Evolutionary conservation across 2,888 invertebrate species (phyloP), one percentile per base, ranked within the genome.

Genomic region (Xiphydria camelus): DNA sequence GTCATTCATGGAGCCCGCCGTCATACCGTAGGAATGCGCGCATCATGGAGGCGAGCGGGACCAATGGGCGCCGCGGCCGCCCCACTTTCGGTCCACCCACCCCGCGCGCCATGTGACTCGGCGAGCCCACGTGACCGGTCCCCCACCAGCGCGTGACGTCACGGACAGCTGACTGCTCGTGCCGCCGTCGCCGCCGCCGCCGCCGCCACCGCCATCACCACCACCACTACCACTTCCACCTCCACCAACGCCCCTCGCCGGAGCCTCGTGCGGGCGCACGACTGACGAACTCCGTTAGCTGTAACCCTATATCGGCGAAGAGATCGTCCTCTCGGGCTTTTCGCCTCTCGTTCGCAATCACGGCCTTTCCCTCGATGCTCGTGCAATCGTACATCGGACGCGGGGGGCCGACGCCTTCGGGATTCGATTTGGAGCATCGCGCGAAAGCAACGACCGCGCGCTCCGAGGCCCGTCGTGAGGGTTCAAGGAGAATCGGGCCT

Each of bases 1-100:
- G 66, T 71, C 70, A 70, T 73, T 73, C 70, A 69, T 64, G 66
- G 64, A 68, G 62, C 62, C 57, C 58, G 53, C 53, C 66, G 71
- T 72, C 70, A 71, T 69, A 66, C 60, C 53, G 57, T 49, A 63
- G 66, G 72, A 72, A 73, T 70, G 68, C 64, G 51, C 53, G 36
- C 33, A 39, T 37, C 46, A 37, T 34, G 33, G 46, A 51, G 39
- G 26, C 41, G 41, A 29, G 31, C 5, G 20, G 23, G 29, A 18
- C 57, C 56, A 58, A 57, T 51, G 21, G 29, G 38, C 36, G 42
- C 6, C 19, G 34, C 34, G 39, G 41, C 49, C 56, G 47, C 53
- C 43, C 55, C 55, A 52, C 54, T n/a, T n/a, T 22, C 31, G 21
- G 48, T 46, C 49, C 53, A 49, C 49, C 49, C 51, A 42, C 53